Evolutionary conservation across 92 coral and sea anemone genomes (phyloP).

Genomic region (Paramuricea clavata): DNA sequence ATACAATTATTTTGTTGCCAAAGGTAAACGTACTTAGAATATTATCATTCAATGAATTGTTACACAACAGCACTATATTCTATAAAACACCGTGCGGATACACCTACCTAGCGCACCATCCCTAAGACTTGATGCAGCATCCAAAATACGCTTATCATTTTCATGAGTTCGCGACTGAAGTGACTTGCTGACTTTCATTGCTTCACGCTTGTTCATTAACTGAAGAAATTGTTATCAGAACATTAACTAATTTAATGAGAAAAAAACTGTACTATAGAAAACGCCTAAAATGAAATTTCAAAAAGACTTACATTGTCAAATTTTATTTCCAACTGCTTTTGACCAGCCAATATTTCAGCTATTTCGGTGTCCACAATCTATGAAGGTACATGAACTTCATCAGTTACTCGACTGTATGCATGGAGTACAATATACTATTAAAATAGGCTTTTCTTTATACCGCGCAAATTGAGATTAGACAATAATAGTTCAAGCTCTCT

Average conservation of each 20-base stretch:
- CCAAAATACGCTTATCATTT: conserved; percentile 27
- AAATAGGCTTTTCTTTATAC: too few species aligned
- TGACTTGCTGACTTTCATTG: conserved; percentile 60
- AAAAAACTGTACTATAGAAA: neutral
- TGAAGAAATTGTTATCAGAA: conserved; percentile 19
- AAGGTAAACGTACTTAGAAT: too few species aligned
- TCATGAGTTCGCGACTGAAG: conserved; percentile 33
- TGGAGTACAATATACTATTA: too few species aligned
- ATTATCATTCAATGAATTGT: too few species aligned
- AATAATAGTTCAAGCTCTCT: too few species aligned
- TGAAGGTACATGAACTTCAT: neutral
- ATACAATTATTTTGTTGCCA: too few species aligned
- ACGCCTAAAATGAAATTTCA: neutral
- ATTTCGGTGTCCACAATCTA: conserved; percentile 96
- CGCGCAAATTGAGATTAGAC: too few species aligned
- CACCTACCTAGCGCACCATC: conserved; percentile 44
- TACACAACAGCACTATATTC: too few species aligned
- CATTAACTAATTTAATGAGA: neutral
- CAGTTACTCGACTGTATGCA: too few species aligned
- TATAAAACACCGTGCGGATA: neutral
- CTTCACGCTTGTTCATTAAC: conserved; percentile 85
- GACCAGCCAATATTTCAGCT: conserved; percentile 92
- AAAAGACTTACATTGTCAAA: conserved; percentile 83
- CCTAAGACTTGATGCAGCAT: conserved; percentile 40
- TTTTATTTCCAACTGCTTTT: conserved; percentile 84